Percentiles rank a stretch among this genome's conserved stretches.
These are phyloP conservation scores for Uromys caudimaculatus DNA, from an alignment of 2,797 vertebrate species.

Conservation along the genomic window DNA sequence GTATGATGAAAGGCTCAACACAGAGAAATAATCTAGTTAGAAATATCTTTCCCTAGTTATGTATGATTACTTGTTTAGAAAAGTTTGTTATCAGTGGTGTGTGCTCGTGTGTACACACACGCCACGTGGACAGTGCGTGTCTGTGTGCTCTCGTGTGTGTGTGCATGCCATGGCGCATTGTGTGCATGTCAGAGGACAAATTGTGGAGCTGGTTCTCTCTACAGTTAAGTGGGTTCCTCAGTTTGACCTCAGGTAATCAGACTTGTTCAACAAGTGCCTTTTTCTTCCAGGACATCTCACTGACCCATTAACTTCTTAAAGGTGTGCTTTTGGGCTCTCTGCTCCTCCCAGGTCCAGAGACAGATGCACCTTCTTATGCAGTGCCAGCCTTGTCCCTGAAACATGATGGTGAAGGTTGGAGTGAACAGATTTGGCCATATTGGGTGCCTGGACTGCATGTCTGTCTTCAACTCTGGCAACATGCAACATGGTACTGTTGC, in stretches of 20 bases:
- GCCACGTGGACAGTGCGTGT: background rate
- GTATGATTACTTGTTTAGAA: background rate
- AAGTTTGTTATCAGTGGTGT: background rate
- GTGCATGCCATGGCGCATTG: background rate
- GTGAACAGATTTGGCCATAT: background rate
- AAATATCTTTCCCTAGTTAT: slow-evolving; percentile 45
- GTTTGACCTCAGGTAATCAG: background rate
- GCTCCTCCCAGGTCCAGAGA: background rate
- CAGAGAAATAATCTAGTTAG: slow-evolving; percentile 10
- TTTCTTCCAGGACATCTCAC: background rate
- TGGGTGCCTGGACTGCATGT: background rate
- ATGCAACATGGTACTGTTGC: background rate
- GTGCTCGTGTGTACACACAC: background rate
- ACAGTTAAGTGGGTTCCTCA: background rate
- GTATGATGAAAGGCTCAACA: background rate
- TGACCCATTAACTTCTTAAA: slow-evolving; percentile 27
- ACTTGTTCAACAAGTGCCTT: background rate
- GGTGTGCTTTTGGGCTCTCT: background rate
- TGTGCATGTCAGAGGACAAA: background rate
- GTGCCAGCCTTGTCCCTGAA: background rate
- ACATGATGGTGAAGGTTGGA: background rate
- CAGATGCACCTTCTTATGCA: background rate
- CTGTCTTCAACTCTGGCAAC: background rate
- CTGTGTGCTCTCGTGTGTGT: background rate
- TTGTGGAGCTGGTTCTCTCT: background rate